These are phyloP conservation scores for Onychomys arenicola DNA, from an alignment of 2,797 vertebrate genomes.

Conservation along the genomic window DNA sequence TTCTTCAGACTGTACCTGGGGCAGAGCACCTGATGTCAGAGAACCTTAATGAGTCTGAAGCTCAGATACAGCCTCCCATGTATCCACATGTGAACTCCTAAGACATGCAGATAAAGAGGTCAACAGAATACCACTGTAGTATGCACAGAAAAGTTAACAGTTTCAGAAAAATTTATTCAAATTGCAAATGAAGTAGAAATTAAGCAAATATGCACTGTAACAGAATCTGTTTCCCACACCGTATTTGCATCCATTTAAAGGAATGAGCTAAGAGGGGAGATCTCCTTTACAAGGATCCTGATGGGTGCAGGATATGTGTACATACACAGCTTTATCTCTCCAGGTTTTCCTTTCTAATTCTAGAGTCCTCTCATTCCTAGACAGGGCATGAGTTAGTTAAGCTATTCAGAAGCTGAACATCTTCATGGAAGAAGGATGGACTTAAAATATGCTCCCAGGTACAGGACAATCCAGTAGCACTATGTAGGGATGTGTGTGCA, in stretches of 20 bases:
- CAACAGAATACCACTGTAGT: neutral
- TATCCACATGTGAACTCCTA: neutral
- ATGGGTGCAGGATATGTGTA: too few species aligned
- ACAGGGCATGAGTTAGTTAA: neutral
- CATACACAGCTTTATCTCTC: neutral
- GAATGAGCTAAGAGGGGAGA: too few species aligned
- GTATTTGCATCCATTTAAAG: too few species aligned
- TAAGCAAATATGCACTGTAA: neutral
- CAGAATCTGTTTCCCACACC: neutral
- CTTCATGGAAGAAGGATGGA: neutral
- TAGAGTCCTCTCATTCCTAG: neutral
- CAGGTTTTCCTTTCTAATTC: neutral
- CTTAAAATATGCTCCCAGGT: neutral
- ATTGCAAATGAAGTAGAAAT: too few species aligned
- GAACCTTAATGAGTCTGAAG: neutral
- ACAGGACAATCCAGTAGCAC: neutral
- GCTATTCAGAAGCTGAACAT: neutral
- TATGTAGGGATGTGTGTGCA: neutral
- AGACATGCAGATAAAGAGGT: neutral
- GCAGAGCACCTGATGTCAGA: neutral
- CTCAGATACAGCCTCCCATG: neutral
- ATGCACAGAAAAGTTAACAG: neutral
- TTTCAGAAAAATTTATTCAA: neutral
- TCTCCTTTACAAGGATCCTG: rapidly evolving
- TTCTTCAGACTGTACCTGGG: neutral